phyloP scores from a whole-genome alignment of 1,140 invertebrate genomes.

The Ruditapes philippinarum region DNA sequence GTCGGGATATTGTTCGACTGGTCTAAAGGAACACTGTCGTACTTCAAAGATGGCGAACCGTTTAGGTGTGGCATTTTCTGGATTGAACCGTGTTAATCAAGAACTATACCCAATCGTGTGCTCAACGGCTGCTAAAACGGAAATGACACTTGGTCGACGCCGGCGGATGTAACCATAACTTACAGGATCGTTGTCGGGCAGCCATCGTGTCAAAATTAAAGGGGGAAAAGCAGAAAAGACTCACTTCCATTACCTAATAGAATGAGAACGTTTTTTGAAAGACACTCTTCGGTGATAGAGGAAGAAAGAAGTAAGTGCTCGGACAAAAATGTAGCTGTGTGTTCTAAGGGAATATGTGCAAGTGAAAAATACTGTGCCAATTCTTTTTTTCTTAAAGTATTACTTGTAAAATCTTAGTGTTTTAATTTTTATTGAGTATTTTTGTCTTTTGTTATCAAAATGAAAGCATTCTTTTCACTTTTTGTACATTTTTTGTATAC shows the following conservation, averaged over 20 bases:
- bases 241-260: slow-evolving; percentile 83
- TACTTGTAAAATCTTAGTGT: no score
- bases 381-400: no score
- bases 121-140: slow-evolving; percentile 92
- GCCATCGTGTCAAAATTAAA: slow-evolving; percentile 77
- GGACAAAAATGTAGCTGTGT: no score
- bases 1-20: slow-evolving; percentile 91
- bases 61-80: slow-evolving; percentile 89
- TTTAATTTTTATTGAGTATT: neutral
- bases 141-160: slow-evolving; percentile 89
- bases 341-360: neutral
- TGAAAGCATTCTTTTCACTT: neutral
- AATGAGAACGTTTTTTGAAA: slow-evolving; percentile 81
- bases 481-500: neutral
- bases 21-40: slow-evolving; percentile 90
- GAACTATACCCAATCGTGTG: slow-evolving; percentile 91
- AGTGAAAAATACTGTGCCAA: neutral
- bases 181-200: slow-evolving; percentile 89
- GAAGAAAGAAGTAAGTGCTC: neutral
- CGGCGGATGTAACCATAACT: slow-evolving; percentile 89
- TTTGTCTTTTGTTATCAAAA: neutral
- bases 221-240: slow-evolving; percentile 75
- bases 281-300: slow-evolving; percentile 55
- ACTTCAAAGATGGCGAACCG: slow-evolving; percentile 91
- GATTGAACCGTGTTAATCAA: slow-evolving; percentile 87